These are phyloP conservation scores for Globodera rostochiensis DNA, from an alignment of 1,140 invertebrate genomes.

Conservation along the genomic window DNA sequence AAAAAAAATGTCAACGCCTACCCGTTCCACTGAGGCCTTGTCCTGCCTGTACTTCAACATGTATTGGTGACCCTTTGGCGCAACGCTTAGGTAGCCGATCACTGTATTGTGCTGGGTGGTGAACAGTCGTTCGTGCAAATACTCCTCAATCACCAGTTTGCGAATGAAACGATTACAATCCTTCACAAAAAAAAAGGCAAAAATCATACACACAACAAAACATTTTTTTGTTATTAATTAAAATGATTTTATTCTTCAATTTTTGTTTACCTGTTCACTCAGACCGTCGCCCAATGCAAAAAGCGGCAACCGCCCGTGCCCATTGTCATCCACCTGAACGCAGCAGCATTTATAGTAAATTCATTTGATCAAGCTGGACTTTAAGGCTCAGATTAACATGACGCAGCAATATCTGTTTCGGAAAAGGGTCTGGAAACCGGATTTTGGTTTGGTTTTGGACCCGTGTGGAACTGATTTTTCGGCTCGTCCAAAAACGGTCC, in stretches of 20 bases:
- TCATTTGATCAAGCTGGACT: background rate
- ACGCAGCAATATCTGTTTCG: background rate
- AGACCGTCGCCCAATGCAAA: constrained; percentile 26
- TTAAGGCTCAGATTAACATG: background rate
- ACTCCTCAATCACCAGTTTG: constrained; percentile 34
- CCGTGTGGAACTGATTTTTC: background rate
- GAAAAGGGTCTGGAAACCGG: background rate
- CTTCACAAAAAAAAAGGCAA: background rate
- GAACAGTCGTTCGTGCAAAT: constrained; percentile 6
- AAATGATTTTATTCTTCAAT: background rate
- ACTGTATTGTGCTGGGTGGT: constrained; percentile 24
- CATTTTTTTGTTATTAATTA: background rate
- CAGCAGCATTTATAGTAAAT: background rate
- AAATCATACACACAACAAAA: background rate
- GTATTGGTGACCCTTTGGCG: background rate
- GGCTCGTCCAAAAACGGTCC: background rate
- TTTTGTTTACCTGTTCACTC: background rate
- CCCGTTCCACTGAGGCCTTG: background rate
- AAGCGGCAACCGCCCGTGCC: constrained; percentile 30
- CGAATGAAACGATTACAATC: constrained; percentile 32
- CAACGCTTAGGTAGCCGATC: constrained; percentile 21
- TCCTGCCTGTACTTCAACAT: background rate
- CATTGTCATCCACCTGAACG: constrained; percentile 27
- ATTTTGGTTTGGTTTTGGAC: background rate
- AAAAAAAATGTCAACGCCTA: background rate